Evolutionary conservation across 2,888 invertebrate species (phyloP).

Genomic region (Napeogenes inachia): DNA sequence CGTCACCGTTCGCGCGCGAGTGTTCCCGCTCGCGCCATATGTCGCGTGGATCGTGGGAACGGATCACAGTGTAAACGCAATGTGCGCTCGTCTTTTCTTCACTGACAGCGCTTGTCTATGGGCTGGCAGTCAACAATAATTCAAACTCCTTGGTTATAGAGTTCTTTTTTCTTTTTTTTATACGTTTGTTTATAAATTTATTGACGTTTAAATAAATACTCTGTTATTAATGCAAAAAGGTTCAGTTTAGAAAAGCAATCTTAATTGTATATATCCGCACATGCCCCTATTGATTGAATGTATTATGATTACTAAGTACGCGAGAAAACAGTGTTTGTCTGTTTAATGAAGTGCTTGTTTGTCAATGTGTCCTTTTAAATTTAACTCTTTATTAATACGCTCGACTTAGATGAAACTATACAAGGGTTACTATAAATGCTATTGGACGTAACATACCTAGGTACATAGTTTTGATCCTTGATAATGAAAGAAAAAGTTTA

Average conservation of each 20-base stretch:
- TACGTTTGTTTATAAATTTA: slow-evolving; percentile 5
- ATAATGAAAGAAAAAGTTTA: too few relatives aligned
- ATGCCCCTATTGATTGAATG: slow-evolving; percentile 61
- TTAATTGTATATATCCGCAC: slow-evolving; percentile 39
- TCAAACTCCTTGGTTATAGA: slow-evolving; percentile 33
- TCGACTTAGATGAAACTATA: neutral
- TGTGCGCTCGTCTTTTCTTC: slow-evolving; percentile 59
- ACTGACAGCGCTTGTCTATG: slow-evolving; percentile 49
- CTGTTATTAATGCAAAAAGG: slow-evolving; percentile 15
- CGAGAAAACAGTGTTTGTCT: slow-evolving; percentile 53
- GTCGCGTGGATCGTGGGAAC: slow-evolving; percentile 75
- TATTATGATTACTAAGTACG: slow-evolving; percentile 63
- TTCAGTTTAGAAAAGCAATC: slow-evolving; percentile 26
- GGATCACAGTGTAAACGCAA: slow-evolving; percentile 63
- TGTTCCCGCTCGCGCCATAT: slow-evolving; percentile 72
- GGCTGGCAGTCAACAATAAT: slow-evolving; percentile 27
- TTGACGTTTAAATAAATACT: slow-evolving; percentile 15
- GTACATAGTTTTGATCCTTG: too few relatives aligned
- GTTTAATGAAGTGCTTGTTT: slow-evolving; percentile 43
- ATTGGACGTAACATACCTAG: too few relatives aligned
- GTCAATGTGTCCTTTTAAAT: neutral
- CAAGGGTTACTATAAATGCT: neutral
- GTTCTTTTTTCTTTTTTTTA: slow-evolving; percentile 37
- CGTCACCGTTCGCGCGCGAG: slow-evolving; percentile 68
- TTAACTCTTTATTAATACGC: neutral